Percentiles rank a stretch among this genome's conserved stretches.
phyloP scores from a whole-genome alignment of 30 jellyfish, hydroid and myxozoan genomes.

The Hydra vulgaris region DNA sequence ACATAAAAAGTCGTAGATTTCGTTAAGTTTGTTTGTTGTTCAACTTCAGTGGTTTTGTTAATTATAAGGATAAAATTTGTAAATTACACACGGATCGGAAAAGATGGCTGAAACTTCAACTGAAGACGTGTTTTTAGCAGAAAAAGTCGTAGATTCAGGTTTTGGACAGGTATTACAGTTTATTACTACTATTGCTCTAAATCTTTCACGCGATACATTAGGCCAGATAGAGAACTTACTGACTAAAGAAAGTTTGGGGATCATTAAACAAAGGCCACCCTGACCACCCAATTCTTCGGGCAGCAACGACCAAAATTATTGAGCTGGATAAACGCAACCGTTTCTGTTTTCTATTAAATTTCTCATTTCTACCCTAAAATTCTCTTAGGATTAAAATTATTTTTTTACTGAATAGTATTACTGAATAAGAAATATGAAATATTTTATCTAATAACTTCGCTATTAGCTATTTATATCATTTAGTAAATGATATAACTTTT shows the following conservation, averaged over 20 bases:
- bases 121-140: slow-evolving; percentile 31
- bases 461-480: no score
- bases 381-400: no score
- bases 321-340: no score
- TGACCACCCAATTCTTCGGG: slow-evolving; percentile 10
- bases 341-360: no score
- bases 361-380: no score
- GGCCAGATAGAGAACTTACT: neutral
- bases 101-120: slow-evolving; percentile 33
- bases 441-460: no score
- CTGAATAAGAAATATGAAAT: no score
- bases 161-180: slow-evolving; percentile 33
- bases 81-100: neutral
- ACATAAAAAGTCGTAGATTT: no score
- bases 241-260: neutral
- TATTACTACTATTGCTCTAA: no score
- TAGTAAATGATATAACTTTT: no score
- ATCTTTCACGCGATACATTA: neutral
- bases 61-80: neutral
- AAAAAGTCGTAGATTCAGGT: slow-evolving; percentile 35
- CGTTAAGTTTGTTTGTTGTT: neutral
- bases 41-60: neutral
- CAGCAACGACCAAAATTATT: slow-evolving; percentile 26
- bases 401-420: no score
- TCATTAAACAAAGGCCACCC: slow-evolving; percentile 17